phyloP scores from a whole-genome alignment of 2,113 vertebrate species.

The Vidua chalybeata region DNA sequence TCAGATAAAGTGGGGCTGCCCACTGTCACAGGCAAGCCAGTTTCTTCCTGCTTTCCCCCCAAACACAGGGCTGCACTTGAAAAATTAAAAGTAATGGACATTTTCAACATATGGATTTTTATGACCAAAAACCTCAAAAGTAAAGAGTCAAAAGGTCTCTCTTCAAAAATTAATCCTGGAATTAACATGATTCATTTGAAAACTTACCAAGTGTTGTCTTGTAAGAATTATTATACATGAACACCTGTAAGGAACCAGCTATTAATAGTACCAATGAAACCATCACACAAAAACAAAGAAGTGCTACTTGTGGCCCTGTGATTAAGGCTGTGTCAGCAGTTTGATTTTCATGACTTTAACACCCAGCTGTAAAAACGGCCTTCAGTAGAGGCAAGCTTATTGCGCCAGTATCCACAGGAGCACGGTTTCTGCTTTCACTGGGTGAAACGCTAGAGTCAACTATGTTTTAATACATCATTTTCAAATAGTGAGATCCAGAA shows the following conservation, averaged over 20 bases:
- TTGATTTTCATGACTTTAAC: slow-evolving; percentile 24
- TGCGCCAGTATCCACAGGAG: neutral
- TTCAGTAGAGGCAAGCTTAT: neutral
- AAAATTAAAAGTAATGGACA: neutral
- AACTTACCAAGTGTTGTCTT: slow-evolving; percentile 3
- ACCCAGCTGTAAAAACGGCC: slow-evolving; percentile 20
- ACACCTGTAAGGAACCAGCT: slow-evolving; percentile 24
- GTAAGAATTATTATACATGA: neutral
- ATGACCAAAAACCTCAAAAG: neutral
- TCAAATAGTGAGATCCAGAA: neutral
- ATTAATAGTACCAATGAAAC: slow-evolving; percentile 26
- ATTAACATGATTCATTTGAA: neutral
- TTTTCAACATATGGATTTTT: slow-evolving; percentile 43
- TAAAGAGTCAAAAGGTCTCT: neutral
- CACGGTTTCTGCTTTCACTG: neutral
- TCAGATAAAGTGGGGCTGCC: neutral
- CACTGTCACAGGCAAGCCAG: neutral
- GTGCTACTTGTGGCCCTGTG: slow-evolving; percentile 27
- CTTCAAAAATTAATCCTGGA: slow-evolving; percentile 31
- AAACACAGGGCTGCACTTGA: neutral
- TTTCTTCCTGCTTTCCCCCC: neutral
- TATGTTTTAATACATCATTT: neutral
- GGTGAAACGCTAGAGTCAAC: neutral
- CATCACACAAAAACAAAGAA: neutral
- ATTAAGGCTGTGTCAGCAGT: slow-evolving; percentile 45